phyloP scores from a whole-genome alignment of 2,113 vertebrate species.

The Parus major region DNA sequence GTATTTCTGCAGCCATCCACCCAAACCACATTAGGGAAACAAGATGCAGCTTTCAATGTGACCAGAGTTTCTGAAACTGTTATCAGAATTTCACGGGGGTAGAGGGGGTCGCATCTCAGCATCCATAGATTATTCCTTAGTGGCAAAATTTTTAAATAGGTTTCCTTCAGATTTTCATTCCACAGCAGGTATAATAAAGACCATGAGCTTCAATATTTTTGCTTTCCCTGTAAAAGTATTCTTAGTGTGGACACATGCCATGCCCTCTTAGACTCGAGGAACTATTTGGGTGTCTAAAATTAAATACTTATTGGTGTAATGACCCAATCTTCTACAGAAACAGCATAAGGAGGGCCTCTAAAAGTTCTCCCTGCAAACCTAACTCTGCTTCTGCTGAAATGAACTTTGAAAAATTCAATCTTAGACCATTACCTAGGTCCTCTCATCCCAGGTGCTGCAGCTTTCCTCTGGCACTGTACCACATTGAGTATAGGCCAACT shows the following conservation, averaged over 20 bases:
- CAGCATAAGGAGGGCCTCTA: background rate
- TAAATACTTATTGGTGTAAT: background rate
- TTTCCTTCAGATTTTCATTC: background rate
- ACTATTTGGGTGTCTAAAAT: background rate
- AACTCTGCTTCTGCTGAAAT: background rate
- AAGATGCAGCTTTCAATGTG: background rate
- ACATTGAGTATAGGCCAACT: background rate
- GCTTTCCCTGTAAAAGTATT: background rate
- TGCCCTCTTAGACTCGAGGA: rapidly evolving
- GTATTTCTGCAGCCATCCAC: background rate
- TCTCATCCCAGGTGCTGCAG: background rate
- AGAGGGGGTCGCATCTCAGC: background rate
- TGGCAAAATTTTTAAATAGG: background rate
- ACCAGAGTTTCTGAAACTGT: background rate
- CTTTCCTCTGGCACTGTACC: background rate
- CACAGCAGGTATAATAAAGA: background rate
- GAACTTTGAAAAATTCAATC: background rate
- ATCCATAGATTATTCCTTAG: background rate
- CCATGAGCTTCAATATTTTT: background rate
- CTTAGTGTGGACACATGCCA: background rate
- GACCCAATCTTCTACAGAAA: background rate
- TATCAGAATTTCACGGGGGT: background rate
- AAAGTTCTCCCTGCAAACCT: background rate
- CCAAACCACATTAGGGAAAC: background rate
- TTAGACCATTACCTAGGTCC: background rate